Evolutionary conservation across 2,113 vertebrate genomes (phyloP), one percentile per base, ranked within the genome.

Genomic region (Prionailurus viverrinus): DNA sequence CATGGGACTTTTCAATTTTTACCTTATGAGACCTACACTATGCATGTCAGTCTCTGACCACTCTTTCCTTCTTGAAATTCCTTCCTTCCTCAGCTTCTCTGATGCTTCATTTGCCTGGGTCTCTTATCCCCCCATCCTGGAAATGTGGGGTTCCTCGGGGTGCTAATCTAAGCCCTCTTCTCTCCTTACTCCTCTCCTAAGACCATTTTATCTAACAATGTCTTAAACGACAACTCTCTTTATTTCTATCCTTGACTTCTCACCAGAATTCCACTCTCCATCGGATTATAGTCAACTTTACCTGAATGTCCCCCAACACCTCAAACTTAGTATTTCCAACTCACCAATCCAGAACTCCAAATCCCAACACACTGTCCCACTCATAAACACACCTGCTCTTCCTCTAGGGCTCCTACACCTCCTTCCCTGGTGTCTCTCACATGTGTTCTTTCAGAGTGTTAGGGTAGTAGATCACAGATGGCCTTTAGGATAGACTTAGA

Each of bases 71-170:
- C 84, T 55, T 78, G 71, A 95, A 92, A 96, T 16, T 45, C 76
- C 61, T 84, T 96, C 55, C 48, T 93, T 80, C 74, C 41, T 55
- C 31, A 66, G 25, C 41, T 86, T 91, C 85, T 97, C 36, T 93
- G 45, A 85, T 31, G 23, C 66, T 74, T 95, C 36, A 68, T 12
- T 68, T 93, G 89, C 55, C 69, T 85, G 21, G 21, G 89, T 86
- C 23, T 88, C 58, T 89, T 79, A 19, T 65, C 41, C 6, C 80
- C 5, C 36, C 25, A 48, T 19, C 36, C 2, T 61, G n/a, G 51
- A 94, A 91, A 97, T 15, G 21, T 39, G 27, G 68, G 39, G 4
- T 61, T 81, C 73, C 51, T 88, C 1, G 0, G 55, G 33, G 5
- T 80, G 33, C 65, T 93, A 53, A 83, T 69, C 69, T 76, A 68